Base-by-base conservation (phyloP, 2,888 invertebrate genomes). In the Phortica okadai region DNA sequence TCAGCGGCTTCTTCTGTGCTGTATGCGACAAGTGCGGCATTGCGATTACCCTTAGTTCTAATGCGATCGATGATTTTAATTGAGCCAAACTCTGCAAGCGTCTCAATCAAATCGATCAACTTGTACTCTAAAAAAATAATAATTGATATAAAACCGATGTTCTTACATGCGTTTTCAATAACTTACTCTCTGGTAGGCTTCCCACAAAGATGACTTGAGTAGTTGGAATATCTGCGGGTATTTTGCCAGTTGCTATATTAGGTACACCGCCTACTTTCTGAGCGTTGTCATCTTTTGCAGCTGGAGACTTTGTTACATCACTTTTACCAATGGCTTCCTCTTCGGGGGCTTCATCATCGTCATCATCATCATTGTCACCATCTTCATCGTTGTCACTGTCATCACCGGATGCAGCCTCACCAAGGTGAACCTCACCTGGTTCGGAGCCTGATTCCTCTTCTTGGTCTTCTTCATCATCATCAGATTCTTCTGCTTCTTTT, bases 1-100 rank as follows among this genome's bases (percentile, higher is more conserved):
- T 73, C 54, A 4, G 84, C 90, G 0, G 74, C 82, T 44, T 82
- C 85, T 0, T 80, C 56, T 0, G 82, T 80, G 70, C 81, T 80
- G 56, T 82, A 90, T 1, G 84, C 85, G 73, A 90, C 73, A 7
- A 77, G 8, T 0, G 81, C 81, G 6, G 58, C 74, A 7, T 74
- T 80, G 1, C 76, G 76, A 4, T 78, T 75, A 5, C 73, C 56
- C 7, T 78, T 77, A 6, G 77, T 25, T 16, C 82, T 81, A 3
- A 86, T 70, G 11, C 80, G 80, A 69, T 79, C 74, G 0, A 86
- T 0, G 0, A 78, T n/a, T 0, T n/a, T 0, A 45, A 89, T 81
- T 0, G 81, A 74, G 6, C 89, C 89, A 42, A 84, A 90, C 77
- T 90, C 89, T 16, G 82, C 67, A 56, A 90, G 86, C 1, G 82